Conservation (phyloP, 2,888 invertebrate genomes). For the Caenorhabditis sp. region DNA sequence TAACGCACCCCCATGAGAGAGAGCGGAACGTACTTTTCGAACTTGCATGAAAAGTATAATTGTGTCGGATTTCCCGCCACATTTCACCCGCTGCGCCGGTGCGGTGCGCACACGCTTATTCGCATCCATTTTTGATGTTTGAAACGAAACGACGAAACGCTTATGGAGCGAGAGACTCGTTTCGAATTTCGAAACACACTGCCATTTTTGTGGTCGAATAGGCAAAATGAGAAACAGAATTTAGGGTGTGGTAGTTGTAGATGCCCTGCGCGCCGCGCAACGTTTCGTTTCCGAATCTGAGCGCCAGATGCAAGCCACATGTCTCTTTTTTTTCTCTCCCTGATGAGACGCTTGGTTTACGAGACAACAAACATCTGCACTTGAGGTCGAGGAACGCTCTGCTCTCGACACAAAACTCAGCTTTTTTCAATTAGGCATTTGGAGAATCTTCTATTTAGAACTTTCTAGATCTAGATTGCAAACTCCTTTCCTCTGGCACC, state of each 20-base stretch:
- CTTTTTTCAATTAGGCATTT: slow-evolving; percentile 36
- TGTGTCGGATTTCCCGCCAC: slow-evolving; percentile 55
- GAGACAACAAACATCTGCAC: slow-evolving; percentile 50
- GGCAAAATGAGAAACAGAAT: slow-evolving; percentile 9
- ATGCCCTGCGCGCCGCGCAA: slow-evolving; percentile 32
- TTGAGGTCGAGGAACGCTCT: slow-evolving; percentile 35
- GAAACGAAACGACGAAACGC: slow-evolving; percentile 19
- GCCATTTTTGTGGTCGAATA: too few relatives aligned
- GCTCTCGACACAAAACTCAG: slow-evolving; percentile 7
- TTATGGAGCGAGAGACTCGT: too few relatives aligned
- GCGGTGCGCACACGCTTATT: slow-evolving; percentile 38
- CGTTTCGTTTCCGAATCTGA: slow-evolving; percentile 37
- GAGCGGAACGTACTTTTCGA: slow-evolving; percentile 29
- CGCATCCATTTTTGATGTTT: slow-evolving; percentile 61
- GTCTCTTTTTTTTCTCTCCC: too few relatives aligned
- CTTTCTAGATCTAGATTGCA: not conserved
- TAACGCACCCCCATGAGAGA: too few relatives aligned
- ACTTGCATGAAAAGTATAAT: slow-evolving; percentile 41
- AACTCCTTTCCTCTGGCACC: not conserved
- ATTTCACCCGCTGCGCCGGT: slow-evolving; percentile 36
- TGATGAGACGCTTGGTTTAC: slow-evolving; percentile 15
- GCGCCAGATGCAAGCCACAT: slow-evolving; percentile 51
- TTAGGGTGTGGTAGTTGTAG: slow-evolving; percentile 25
- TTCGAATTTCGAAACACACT: too few relatives aligned
- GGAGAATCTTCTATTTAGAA: too few relatives aligned